A percentile compares a stretch with the other conserved stretches of the same genome.
These are phyloP conservation scores for Hyposoter didymator DNA, from an alignment of 2,888 invertebrate species.

Conservation along the genomic window DNA sequence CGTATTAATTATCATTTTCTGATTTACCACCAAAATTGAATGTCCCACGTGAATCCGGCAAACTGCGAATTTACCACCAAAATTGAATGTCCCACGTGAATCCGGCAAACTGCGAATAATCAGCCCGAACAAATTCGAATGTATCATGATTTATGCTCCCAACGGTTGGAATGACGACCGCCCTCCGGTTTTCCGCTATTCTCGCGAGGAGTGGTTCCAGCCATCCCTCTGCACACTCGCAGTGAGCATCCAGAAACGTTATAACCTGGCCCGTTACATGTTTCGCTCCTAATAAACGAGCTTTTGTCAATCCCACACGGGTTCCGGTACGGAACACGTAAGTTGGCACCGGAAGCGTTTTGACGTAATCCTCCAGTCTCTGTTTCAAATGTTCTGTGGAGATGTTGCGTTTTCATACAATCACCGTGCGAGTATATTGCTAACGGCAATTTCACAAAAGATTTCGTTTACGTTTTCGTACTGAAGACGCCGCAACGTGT, in stretches of 20 bases:
- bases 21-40: constrained; percentile 98
- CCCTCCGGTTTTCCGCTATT: constrained; percentile 95
- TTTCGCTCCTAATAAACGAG: constrained; percentile 96
- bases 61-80: too few species aligned
- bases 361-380: constrained; percentile 95
- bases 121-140: constrained; percentile 99
- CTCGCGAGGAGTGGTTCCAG: constrained; percentile 96
- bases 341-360: constrained; percentile 93
- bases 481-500: neutral
- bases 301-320: constrained; percentile 97
- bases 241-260: constrained; percentile 99
- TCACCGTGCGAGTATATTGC: neutral
- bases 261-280: constrained; percentile 96
- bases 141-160: constrained; percentile 99
- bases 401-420: neutral
- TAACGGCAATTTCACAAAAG: neutral
- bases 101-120: constrained; percentile 98
- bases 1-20: neutral
- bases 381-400: constrained; percentile 93
- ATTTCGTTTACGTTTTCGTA: neutral
- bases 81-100: too few species aligned
- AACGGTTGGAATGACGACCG: constrained; percentile 98
- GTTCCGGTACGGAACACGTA: constrained; percentile 95
- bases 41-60: constrained; percentile 99
- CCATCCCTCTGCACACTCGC: constrained; percentile 99